These are phyloP conservation scores for Heterotilapia buettikoferi DNA, from an alignment of 2,113 vertebrate species.

Conservation along the genomic window DNA sequence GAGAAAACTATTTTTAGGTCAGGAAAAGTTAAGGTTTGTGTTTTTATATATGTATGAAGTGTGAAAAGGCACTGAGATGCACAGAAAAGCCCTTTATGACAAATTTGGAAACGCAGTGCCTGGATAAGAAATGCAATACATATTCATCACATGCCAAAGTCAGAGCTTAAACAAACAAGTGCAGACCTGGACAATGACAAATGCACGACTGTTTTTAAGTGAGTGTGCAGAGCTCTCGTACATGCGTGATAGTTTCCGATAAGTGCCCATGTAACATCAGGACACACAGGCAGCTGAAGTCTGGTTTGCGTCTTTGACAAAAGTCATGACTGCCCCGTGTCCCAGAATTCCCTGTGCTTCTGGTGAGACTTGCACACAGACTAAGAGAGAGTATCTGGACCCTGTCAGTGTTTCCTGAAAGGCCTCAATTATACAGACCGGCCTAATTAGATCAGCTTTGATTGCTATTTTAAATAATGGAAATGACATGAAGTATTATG, in stretches of 20 bases:
- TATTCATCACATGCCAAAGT: slow-evolving; percentile 9
- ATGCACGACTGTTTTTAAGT: slow-evolving; percentile 36
- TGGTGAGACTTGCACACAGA: slow-evolving; percentile 46
- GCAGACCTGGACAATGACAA: slow-evolving; percentile 55
- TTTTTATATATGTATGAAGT: not conserved
- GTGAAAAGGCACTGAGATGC: not conserved
- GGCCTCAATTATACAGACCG: slow-evolving; percentile 59
- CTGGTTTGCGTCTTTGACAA: slow-evolving; percentile 56
- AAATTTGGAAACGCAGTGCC: not conserved
- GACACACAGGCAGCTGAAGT: slow-evolving; percentile 57
- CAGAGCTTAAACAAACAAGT: slow-evolving; percentile 49
- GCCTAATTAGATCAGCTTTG: slow-evolving; percentile 70
- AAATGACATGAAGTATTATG: slow-evolving; percentile 58
- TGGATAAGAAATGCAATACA: slow-evolving; percentile 19
- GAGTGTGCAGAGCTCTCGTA: slow-evolving; percentile 15
- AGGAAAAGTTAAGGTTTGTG: not conserved
- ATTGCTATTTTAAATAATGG: slow-evolving; percentile 67
- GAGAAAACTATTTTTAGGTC: not conserved
- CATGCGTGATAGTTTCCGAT: slow-evolving; percentile 50
- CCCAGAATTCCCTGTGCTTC: slow-evolving; percentile 58
- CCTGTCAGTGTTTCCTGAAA: slow-evolving; percentile 62
- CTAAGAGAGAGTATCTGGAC: slow-evolving; percentile 64
- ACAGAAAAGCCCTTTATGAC: not conserved
- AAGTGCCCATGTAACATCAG: slow-evolving; percentile 36
- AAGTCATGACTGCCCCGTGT: slow-evolving; percentile 48